Percentiles rank a stretch among this genome's conserved stretches.
phyloP scores from a whole-genome alignment of 2,888 invertebrate species.

The Synergus laeviventris region DNA sequence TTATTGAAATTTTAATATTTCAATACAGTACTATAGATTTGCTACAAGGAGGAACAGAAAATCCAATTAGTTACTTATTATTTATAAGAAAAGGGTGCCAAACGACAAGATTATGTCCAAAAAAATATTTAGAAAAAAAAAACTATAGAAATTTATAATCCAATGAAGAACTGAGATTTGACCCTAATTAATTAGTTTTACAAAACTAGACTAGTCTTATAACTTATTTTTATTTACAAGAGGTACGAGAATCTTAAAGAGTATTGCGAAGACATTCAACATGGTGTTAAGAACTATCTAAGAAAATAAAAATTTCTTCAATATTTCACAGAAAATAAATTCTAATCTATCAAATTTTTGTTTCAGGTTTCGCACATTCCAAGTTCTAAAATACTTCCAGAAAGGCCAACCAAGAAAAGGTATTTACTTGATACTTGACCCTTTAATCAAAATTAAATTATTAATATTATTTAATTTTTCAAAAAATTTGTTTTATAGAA shows the following conservation, averaged over 20 bases:
- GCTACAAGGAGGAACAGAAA: not conserved
- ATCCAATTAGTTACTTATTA: not conserved
- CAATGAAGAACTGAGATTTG: not conserved
- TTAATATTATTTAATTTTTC: too few species aligned
- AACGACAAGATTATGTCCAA: not conserved
- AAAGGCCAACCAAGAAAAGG: too few species aligned
- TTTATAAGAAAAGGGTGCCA: not conserved
- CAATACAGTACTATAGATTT: not conserved
- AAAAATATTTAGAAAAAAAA: not conserved
- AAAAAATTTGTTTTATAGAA: too few species aligned
- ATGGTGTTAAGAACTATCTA: too few species aligned
- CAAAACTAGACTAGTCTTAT: not conserved
- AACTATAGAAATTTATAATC: too few species aligned
- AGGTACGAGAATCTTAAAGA: not conserved
- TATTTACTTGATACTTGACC: too few species aligned
- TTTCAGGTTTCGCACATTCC: too few species aligned
- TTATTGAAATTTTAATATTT: not conserved
- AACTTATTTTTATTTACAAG: not conserved
- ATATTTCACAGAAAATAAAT: too few species aligned
- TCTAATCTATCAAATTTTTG: too few species aligned
- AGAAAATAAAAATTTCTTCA: too few species aligned
- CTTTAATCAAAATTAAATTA: too few species aligned
- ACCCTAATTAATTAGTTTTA: not conserved
- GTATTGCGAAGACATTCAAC: not conserved
- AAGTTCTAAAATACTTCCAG: too few species aligned